A percentile compares a stretch with the other conserved stretches of the same genome.
These are phyloP conservation scores for Heliconius hermathena DNA, from an alignment of 1,140 invertebrate genomes.

Conservation along the genomic window DNA sequence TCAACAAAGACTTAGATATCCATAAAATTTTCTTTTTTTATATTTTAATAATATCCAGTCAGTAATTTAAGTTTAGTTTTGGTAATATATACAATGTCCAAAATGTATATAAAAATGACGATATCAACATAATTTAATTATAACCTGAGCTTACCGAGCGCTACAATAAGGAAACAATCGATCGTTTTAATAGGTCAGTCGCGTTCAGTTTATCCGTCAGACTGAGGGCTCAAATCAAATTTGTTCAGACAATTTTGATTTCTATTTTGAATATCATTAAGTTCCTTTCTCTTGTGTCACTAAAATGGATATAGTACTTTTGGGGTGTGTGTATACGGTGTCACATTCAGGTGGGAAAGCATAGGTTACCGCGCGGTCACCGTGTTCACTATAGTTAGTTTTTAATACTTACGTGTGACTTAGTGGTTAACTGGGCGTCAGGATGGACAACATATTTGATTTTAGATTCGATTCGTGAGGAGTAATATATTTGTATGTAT, in stretches of 20 bases:
- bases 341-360: conserved; percentile 80
- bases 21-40: no score
- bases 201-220: conserved; percentile 73
- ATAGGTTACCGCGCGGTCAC: conserved; percentile 76
- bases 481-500: no score
- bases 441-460: background rate
- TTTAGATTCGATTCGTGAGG: background rate
- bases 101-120: background rate
- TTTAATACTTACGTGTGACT: background rate
- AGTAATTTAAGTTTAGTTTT: no score
- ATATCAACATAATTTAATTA: conserved; percentile 47
- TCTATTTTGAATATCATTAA: conserved; percentile 55
- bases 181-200: conserved; percentile 80
- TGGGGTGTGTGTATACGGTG: conserved; percentile 54
- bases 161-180: conserved; percentile 80
- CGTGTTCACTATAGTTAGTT: conserved; percentile 29
- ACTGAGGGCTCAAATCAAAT: conserved; percentile 57
- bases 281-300: conserved; percentile 50
- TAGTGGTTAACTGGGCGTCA: background rate
- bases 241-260: conserved; percentile 57
- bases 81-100: background rate
- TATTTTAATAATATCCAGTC: no score
- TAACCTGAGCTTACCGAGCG: conserved; percentile 55
- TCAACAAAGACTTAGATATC: no score
- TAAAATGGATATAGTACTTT: conserved; percentile 50